These are phyloP conservation scores for Bovichtus variegatus DNA, from an alignment of 2,797 vertebrate genomes.

Conservation along the genomic window DNA sequence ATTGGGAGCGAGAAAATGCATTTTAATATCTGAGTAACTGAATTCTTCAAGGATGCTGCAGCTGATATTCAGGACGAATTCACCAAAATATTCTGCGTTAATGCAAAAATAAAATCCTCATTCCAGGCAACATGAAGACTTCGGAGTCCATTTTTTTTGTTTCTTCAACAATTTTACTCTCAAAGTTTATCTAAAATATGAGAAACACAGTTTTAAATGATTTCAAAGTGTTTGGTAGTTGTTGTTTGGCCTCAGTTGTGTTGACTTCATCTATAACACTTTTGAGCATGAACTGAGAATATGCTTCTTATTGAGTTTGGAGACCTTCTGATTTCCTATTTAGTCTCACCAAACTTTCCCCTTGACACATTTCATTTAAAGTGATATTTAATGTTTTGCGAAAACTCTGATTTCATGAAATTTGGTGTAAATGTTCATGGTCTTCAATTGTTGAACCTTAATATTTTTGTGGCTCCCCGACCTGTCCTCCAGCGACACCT, in stretches of 20 bases:
- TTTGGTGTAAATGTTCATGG: too few species aligned
- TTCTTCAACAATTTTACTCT: not conserved
- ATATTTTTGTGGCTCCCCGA: not conserved
- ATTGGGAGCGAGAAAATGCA: not conserved
- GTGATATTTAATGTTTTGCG: too few species aligned
- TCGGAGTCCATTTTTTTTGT: too few species aligned
- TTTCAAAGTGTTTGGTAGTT: too few species aligned
- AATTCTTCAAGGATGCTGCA: not conserved
- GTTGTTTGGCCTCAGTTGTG: too few species aligned
- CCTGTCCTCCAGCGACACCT: too few species aligned
- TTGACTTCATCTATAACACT: not conserved
- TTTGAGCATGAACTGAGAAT: not conserved
- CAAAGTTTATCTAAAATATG: not conserved
- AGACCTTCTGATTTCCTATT: not conserved
- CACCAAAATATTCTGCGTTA: not conserved
- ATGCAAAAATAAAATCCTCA: not conserved
- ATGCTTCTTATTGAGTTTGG: too few species aligned
- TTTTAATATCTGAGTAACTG: slow-evolving; percentile 2
- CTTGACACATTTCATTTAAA: too few species aligned
- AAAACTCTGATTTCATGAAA: too few species aligned
- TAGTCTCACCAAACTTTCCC: not conserved
- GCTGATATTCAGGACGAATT: not conserved
- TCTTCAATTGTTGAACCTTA: too few species aligned
- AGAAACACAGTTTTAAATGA: not conserved
- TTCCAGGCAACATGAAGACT: too few species aligned